Conservation (phyloP, 1,140 invertebrate species). For the Melipona quadrifasciata region DNA sequence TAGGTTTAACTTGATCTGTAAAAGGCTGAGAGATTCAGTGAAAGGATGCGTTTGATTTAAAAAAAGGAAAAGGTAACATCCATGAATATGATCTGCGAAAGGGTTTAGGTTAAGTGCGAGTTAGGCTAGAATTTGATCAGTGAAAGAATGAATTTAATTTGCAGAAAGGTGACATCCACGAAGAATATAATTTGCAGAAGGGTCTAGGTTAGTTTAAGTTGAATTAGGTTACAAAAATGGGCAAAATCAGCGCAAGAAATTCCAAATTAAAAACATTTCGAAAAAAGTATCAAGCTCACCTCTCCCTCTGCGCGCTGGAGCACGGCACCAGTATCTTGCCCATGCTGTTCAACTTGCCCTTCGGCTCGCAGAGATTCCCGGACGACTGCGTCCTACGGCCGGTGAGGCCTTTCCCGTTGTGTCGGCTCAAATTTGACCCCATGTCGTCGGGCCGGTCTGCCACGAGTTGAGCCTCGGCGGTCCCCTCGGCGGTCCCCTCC, state of each 20-base stretch:
- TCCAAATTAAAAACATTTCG: background rate
- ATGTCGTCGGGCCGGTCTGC: slow-evolving; percentile 75
- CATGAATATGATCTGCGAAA: too few relatives aligned
- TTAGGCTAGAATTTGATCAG: too few relatives aligned
- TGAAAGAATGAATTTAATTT: too few relatives aligned
- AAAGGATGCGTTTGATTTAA: too few relatives aligned
- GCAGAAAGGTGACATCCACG: too few relatives aligned
- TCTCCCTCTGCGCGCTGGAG: slow-evolving; percentile 76
- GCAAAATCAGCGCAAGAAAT: background rate
- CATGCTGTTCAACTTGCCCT: slow-evolving; percentile 78
- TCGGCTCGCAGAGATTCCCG: slow-evolving; percentile 82
- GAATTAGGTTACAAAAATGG: too few relatives aligned
- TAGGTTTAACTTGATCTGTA: too few relatives aligned
- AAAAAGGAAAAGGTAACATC: too few relatives aligned
- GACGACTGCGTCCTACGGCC: slow-evolving; percentile 87
- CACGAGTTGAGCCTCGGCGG: slow-evolving; percentile 18
- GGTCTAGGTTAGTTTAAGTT: too few relatives aligned
- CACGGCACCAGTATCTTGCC: slow-evolving; percentile 79
- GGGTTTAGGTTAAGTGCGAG: too few relatives aligned
- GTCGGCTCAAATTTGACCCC: slow-evolving; percentile 89
- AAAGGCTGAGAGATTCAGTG: too few relatives aligned
- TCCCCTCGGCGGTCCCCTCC: background rate
- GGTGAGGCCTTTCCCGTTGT: slow-evolving; percentile 86
- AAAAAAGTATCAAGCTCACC: slow-evolving; percentile 64
- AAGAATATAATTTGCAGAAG: too few relatives aligned